These are phyloP conservation scores for Polydrusus tereticollis DNA, from an alignment of 2,888 invertebrate species.

Conservation along the genomic window DNA sequence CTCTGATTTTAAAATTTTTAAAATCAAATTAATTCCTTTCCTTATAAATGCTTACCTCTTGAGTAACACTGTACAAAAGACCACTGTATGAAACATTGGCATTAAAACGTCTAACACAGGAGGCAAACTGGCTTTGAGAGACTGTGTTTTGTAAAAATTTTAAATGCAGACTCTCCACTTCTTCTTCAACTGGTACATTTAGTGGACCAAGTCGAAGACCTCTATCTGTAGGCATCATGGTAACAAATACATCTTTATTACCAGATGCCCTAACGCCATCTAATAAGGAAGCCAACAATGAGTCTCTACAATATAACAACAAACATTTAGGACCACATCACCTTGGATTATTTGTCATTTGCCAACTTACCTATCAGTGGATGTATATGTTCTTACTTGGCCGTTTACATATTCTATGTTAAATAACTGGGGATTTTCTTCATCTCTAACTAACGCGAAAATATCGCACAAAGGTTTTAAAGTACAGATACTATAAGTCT, in stretches of 20 bases:
- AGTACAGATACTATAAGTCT: slow-evolving; percentile 95
- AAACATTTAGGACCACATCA: too few relatives aligned
- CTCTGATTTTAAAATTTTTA: too few relatives aligned
- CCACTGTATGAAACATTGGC: slow-evolving; percentile 98
- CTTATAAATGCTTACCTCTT: slow-evolving; percentile 82
- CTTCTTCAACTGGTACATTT: slow-evolving; percentile 93
- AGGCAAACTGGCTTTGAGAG: slow-evolving; percentile 76
- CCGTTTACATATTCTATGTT: slow-evolving; percentile 95
- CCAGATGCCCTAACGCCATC: slow-evolving; percentile 98
- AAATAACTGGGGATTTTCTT: slow-evolving; percentile 93
- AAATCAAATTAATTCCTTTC: too few relatives aligned
- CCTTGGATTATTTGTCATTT: too few relatives aligned
- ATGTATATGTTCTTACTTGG: slow-evolving; percentile 86
- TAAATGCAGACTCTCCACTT: slow-evolving; percentile 92
- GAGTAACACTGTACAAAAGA: slow-evolving; percentile 93
- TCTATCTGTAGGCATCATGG: slow-evolving; percentile 85
- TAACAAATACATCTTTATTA: slow-evolving; percentile 95
- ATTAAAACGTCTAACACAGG: slow-evolving; percentile 95
- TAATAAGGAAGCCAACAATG: slow-evolving; percentile 92
- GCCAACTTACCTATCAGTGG: slow-evolving; percentile 85
- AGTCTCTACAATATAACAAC: slow-evolving; percentile 81
- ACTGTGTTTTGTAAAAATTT: slow-evolving; percentile 81
- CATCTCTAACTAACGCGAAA: slow-evolving; percentile 91
- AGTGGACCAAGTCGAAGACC: slow-evolving; percentile 92
- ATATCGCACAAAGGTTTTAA: slow-evolving; percentile 86